Evolutionary conservation across 2,797 vertebrate genomes (phyloP), one percentile per base, ranked within the genome.

Genomic region (Anisognathus igniventris): DNA sequence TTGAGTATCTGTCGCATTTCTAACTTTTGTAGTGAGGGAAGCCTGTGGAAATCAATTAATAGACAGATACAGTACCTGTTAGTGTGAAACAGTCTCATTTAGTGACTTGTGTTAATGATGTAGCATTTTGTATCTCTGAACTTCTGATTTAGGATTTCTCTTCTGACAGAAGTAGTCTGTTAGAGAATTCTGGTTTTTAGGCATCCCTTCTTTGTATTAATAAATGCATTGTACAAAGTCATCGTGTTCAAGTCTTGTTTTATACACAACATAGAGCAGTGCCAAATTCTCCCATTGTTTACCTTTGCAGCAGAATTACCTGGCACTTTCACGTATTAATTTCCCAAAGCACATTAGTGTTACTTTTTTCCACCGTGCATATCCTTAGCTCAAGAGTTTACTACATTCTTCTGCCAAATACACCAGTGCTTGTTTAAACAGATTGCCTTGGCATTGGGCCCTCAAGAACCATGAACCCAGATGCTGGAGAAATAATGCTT

Each of bases 381-480:
- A 47, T 35, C 27, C 42, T 18, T 71, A 60, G n/a, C 33, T 89
- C 27, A 40, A 4, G 24, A 44, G 53, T 57, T 93, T 89, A 44
- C 78, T 76, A 4, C 22, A 0, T 53, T 93, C 84, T 90, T 72
- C 62, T 92, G 85, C 73, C 65, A 86, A 58, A 31, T 53, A 68
- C 58, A 78, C 58, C 68, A 62, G 51, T 48, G 66, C 84, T 91
- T 61, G 48, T 92, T 92, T 58, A 88, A 77, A 93, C 75, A 93
- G 79, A 95, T 84, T 88, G 94, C 51, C 44, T 81, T 93, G 86
- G 86, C 94, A 13, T 30, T 23, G 31, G 18, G 79, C 82, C 90
- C 40, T 25, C 33, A 73, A 68, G 90, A 86, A 48, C 37, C 66
- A 60, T 15, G 21, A 86, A 88, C 62, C 10, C 65, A 75, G 82